Conservation (phyloP, 2,113 vertebrate genomes). For the Gallinago paraguaiae region DNA sequence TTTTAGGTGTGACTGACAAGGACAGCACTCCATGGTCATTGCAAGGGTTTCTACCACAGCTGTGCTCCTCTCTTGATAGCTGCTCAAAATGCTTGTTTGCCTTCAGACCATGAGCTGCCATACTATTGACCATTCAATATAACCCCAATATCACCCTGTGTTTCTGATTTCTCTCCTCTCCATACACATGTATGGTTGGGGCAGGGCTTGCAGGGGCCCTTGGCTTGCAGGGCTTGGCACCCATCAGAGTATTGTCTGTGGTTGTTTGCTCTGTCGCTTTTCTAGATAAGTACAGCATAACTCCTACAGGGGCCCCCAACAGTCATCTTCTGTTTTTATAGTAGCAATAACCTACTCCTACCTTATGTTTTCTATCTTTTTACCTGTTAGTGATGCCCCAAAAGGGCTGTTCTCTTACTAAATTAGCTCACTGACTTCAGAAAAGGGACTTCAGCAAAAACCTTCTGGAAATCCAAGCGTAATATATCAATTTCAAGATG, state of each 20-base stretch:
- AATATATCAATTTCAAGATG: not conserved
- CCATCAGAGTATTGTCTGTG: not conserved
- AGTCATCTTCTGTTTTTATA: not conserved
- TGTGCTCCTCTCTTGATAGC: not conserved
- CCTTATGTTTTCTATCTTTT: not conserved
- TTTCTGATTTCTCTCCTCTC: not conserved
- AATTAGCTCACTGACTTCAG: not conserved
- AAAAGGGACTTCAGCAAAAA: not conserved
- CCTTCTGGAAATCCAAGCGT: not conserved
- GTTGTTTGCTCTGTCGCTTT: not conserved
- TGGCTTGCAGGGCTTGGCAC: not conserved
- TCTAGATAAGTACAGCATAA: not conserved
- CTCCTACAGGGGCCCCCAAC: not conserved
- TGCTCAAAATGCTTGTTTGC: not conserved
- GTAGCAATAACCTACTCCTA: not conserved
- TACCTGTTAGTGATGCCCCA: not conserved
- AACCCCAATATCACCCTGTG: not conserved
- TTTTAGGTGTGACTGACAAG: not conserved
- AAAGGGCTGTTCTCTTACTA: not conserved
- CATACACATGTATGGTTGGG: fast-evolving
- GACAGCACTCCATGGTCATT: not conserved
- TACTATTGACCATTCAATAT: not conserved
- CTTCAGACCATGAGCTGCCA: fast-evolving
- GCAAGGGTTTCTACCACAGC: not conserved
- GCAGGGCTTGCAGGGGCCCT: not conserved